Conservation (phyloP, 2,888 invertebrate species). For the Cyclophora albipunctata region DNA sequence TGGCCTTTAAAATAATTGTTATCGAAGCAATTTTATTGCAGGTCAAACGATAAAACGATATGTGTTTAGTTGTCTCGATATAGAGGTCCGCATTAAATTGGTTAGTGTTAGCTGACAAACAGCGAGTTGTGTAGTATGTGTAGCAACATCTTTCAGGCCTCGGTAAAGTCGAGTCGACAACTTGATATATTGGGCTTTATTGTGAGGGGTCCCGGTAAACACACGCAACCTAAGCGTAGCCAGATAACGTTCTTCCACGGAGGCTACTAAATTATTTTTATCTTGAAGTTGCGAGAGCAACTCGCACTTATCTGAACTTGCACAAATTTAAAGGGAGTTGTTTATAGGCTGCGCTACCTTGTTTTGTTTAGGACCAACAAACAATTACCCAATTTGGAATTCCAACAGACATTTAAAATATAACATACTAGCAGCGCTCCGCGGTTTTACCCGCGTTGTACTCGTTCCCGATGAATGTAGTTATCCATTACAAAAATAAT, state of each 20-base stretch:
- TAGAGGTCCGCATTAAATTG: slow-evolving; percentile 19
- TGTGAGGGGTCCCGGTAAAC: slow-evolving; percentile 59
- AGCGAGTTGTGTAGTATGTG: slow-evolving; percentile 48
- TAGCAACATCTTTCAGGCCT: slow-evolving; percentile 49
- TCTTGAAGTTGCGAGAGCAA: slow-evolving; percentile 42
- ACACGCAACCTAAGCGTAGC: slow-evolving; percentile 32
- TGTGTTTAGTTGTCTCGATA: too few relatives aligned
- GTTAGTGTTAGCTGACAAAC: slow-evolving; percentile 51
- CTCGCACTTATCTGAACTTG: slow-evolving; percentile 33
- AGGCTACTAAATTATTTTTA: slow-evolving; percentile 61
- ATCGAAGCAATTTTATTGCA: too few relatives aligned
- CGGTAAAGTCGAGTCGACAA: slow-evolving; percentile 51
- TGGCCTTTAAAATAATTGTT: too few relatives aligned
- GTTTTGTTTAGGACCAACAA: slow-evolving; percentile 7
- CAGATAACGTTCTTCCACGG: slow-evolving; percentile 47
- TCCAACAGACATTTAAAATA: too few relatives aligned
- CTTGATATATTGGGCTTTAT: slow-evolving; percentile 67
- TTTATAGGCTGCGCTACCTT: slow-evolving; percentile 11
- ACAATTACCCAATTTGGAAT: too few relatives aligned
- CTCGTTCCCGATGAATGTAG: too few relatives aligned
- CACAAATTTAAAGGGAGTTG: slow-evolving; percentile 22
- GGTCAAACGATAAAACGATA: too few relatives aligned
- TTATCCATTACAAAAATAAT: too few relatives aligned
- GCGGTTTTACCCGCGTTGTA: too few relatives aligned
- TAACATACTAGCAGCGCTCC: too few relatives aligned